Percentiles rank a stretch among this genome's conserved stretches.
These are phyloP conservation scores for Dissostichus mawsoni DNA, from an alignment of 2,113 vertebrate genomes.

Conservation along the genomic window DNA sequence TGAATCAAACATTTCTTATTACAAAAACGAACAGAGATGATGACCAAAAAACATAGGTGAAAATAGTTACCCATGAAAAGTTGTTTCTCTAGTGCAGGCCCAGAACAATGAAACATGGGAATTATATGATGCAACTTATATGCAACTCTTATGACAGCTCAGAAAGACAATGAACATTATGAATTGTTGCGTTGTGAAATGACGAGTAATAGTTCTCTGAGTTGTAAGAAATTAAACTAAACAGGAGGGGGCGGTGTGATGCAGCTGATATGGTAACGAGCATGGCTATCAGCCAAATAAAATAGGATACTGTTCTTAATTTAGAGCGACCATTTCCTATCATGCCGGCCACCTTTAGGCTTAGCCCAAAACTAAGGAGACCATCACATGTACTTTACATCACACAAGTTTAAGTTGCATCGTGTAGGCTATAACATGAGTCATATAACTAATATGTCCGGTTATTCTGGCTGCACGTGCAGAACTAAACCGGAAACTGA, in stretches of 20 bases:
- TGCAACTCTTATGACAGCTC: neutral
- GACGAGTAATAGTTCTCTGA: neutral
- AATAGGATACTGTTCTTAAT: too few species aligned
- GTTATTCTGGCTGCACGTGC: too few species aligned
- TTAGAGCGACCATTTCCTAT: neutral
- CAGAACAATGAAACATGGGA: neutral
- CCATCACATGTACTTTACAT: neutral
- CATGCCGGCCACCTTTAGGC: neutral
- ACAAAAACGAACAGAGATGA: too few species aligned
- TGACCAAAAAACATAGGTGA: too few species aligned
- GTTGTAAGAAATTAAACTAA: neutral
- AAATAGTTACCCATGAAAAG: too few species aligned
- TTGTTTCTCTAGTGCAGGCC: neutral
- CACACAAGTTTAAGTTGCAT: neutral
- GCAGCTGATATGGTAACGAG: neutral
- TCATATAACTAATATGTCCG: neutral
- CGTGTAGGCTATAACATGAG: neutral
- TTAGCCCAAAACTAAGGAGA: neutral
- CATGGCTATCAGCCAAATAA: neutral
- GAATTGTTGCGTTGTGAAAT: too few species aligned
- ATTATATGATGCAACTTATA: slow-evolving; percentile 30
- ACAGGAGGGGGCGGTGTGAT: slow-evolving; percentile 47
- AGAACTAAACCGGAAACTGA: neutral
- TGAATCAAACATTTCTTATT: too few species aligned
- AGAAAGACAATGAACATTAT: neutral